A percentile compares a stretch with the other conserved stretches of the same genome.
phyloP scores from a whole-genome alignment of 1,140 invertebrate genomes.

The Drosophila kepulauana region DNA sequence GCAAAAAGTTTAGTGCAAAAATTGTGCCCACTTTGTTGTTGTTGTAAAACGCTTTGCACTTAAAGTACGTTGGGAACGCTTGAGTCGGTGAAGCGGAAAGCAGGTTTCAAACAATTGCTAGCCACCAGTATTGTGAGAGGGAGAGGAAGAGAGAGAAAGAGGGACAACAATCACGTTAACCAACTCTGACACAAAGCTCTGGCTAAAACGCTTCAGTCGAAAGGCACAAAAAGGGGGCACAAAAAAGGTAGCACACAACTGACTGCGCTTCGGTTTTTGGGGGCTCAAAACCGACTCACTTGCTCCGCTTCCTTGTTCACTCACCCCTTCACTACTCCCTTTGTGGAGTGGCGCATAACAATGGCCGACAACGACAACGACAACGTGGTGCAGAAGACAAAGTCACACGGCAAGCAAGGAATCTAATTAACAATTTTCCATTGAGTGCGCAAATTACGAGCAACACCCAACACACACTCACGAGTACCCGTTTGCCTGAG shows the following conservation, averaged over 20 bases:
- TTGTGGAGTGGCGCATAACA: constrained; percentile 37
- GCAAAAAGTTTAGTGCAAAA: constrained; percentile 70
- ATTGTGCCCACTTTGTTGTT: constrained; percentile 47
- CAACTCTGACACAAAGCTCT: constrained; percentile 75
- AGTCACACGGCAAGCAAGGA: constrained; percentile 80
- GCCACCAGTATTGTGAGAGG: neutral
- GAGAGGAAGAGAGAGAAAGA: neutral
- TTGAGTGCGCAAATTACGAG: constrained; percentile 81
- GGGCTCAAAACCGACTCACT: no score
- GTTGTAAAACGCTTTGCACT: constrained; percentile 70
- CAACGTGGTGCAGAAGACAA: constrained; percentile 48
- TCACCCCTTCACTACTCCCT: no score
- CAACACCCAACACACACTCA: constrained; percentile 38
- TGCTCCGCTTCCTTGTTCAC: no score
- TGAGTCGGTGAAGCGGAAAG: constrained; percentile 67
- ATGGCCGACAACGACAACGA: constrained; percentile 44
- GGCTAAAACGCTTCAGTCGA: constrained; percentile 66
- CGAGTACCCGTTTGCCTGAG: neutral
- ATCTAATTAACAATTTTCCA: constrained; percentile 84
- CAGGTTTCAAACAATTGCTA: constrained; percentile 50
- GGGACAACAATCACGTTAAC: constrained; percentile 74
- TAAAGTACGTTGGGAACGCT: constrained; percentile 70
- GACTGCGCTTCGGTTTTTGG: neutral
- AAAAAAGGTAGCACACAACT: neutral
- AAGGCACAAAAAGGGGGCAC: neutral